Conservation (phyloP, 2,888 invertebrate species). For the Heteropelma amictum region DNA sequence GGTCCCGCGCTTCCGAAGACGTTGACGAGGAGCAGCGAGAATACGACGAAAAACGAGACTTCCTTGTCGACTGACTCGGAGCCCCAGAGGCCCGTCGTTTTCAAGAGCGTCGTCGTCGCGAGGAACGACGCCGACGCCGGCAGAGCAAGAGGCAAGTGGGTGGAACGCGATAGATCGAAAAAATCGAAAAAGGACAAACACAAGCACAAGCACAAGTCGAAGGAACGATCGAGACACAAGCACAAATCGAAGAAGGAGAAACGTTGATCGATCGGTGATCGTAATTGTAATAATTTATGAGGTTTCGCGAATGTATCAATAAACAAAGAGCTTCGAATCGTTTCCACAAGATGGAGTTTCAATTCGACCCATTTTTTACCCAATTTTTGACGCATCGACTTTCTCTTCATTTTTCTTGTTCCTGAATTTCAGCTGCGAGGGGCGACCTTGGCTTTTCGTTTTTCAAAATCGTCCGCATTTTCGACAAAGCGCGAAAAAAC, state of each 20-base stretch:
- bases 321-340: no score
- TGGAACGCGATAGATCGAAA: slow-evolving; percentile 64
- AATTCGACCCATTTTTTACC: no score
- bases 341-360: no score
- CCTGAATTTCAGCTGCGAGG: no score
- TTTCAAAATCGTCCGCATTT: no score
- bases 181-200: slow-evolving; percentile 74
- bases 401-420: no score
- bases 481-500: no score
- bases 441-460: no score
- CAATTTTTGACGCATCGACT: no score
- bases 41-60: not conserved
- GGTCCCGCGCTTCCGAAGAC: slow-evolving; percentile 82
- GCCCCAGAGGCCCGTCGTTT: slow-evolving; percentile 62
- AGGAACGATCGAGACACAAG: slow-evolving; percentile 68
- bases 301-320: not conserved
- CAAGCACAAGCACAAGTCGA: slow-evolving; percentile 72
- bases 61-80: slow-evolving; percentile 33
- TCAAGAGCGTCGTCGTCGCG: slow-evolving; percentile 64
- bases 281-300: not conserved
- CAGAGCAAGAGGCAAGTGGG: slow-evolving; percentile 65
- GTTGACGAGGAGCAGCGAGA: slow-evolving; percentile 55
- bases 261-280: slow-evolving; percentile 41
- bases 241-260: slow-evolving; percentile 71
- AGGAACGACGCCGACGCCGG: slow-evolving; percentile 50